Percentiles rank a stretch among this genome's conserved stretches.
These are phyloP conservation scores for Synodontis membranacea DNA, from an alignment of 2,113 vertebrate genomes.

Conservation along the genomic window DNA sequence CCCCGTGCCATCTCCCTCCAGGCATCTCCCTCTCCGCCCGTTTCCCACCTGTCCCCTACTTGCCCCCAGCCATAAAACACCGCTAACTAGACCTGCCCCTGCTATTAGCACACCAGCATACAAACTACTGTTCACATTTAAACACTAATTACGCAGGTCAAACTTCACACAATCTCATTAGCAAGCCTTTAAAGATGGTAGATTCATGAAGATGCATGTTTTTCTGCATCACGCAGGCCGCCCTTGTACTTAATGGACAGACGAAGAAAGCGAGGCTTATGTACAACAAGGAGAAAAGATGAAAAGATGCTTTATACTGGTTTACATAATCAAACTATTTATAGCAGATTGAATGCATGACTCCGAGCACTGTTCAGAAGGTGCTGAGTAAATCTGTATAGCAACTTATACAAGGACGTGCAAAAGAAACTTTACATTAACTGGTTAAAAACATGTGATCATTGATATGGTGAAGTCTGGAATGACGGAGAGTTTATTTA, in stretches of 20 bases:
- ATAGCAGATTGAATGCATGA: neutral
- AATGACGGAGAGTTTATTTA: neutral
- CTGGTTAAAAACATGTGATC: neutral
- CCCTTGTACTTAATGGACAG: neutral
- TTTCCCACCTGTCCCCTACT: conserved; percentile 34
- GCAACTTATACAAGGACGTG: neutral
- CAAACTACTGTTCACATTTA: conserved; percentile 41
- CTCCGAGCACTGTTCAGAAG: no score
- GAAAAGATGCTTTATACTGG: neutral
- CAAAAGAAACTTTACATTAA: neutral
- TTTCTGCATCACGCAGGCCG: conserved; percentile 5
- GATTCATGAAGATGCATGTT: conserved; percentile 29
- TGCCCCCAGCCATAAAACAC: conserved; percentile 49
- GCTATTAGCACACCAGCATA: conserved; percentile 45
- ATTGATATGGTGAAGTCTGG: neutral
- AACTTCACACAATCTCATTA: conserved; percentile 40
- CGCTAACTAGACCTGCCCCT: conserved; percentile 54
- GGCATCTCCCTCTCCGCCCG: conserved; percentile 31
- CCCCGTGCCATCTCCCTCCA: conserved; percentile 38
- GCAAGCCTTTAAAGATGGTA: conserved; percentile 39
- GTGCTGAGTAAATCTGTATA: neutral
- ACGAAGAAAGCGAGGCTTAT: conserved; percentile 10
- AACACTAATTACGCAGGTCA: conserved; percentile 50
- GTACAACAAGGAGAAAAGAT: neutral
- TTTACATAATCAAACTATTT: neutral